phyloP scores from a whole-genome alignment of 2,113 vertebrate species.

The Paratilapia polleni region DNA sequence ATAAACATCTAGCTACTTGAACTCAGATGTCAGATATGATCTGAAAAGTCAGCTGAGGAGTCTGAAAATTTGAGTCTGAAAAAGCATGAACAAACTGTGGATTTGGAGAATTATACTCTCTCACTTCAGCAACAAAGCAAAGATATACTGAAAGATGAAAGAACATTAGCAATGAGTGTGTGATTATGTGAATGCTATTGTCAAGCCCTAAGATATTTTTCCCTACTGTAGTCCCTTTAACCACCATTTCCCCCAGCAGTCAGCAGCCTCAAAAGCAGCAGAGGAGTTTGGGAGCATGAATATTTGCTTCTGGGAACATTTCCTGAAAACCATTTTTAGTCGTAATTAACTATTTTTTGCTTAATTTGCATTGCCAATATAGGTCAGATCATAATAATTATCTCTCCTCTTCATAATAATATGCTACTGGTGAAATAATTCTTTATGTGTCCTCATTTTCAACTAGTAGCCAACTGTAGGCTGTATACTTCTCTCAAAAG shows the following conservation, averaged over 20 bases:
- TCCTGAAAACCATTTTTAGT: conserved; percentile 4
- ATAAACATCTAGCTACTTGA: too few species aligned
- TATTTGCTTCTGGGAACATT: not conserved
- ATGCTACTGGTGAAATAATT: not conserved
- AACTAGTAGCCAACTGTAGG: not conserved
- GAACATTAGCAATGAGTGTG: not conserved
- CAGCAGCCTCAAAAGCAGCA: not conserved
- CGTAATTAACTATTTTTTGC: not conserved
- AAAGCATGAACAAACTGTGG: too few species aligned
- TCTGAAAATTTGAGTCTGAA: too few species aligned
- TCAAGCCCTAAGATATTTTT: not conserved
- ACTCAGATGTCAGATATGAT: too few species aligned
- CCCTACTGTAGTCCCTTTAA: not conserved
- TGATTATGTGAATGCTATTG: not conserved
- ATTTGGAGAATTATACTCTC: too few species aligned
- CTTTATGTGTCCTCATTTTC: not conserved
- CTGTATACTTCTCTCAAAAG: not conserved
- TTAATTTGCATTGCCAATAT: conserved; percentile 7
- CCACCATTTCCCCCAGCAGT: not conserved
- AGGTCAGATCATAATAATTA: conserved; percentile 23
- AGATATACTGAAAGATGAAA: too few species aligned
- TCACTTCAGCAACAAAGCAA: too few species aligned
- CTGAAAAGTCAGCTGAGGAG: too few species aligned
- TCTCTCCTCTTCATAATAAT: not conserved
- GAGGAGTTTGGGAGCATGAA: not conserved